Evolutionary conservation across 2,113 vertebrate genomes (phyloP).

Genomic region (Antennarius striatus): DNA sequence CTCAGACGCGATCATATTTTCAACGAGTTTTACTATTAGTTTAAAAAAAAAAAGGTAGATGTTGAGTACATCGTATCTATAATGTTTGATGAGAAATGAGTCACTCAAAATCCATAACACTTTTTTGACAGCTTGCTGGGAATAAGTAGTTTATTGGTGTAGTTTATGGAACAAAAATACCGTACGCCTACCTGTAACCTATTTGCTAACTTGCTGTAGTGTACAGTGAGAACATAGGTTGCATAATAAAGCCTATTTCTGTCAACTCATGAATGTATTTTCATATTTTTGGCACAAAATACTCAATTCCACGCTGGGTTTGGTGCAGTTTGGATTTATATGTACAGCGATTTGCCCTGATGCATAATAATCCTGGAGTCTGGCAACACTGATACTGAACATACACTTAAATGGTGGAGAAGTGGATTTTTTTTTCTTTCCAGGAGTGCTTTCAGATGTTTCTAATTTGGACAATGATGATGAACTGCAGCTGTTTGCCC

Average conservation of each 20-base stretch:
- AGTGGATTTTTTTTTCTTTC: background rate
- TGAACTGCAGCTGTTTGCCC: background rate
- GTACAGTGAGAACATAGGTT: no score
- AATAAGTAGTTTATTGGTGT: no score
- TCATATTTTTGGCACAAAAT: conserved; percentile 2
- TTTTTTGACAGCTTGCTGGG: no score
- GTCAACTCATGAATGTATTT: conserved; percentile 12
- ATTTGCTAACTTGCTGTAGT: background rate
- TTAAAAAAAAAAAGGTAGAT: no score
- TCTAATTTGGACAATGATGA: background rate
- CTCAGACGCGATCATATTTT: no score
- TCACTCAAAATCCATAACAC: no score
- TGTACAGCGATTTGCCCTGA: background rate
- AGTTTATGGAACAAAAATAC: no score
- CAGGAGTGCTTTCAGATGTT: background rate
- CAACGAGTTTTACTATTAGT: no score
- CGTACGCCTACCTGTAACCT: no score
- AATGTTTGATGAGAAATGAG: no score
- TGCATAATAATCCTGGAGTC: background rate
- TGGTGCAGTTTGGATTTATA: conserved; percentile 2
- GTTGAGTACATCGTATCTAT: no score
- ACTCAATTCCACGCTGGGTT: background rate
- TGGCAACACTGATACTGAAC: background rate
- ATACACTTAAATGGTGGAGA: background rate
- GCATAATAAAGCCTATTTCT: conserved; percentile 4